phyloP scores from a whole-genome alignment of 2,888 invertebrate species.

The Rhagonycha lutea region DNA sequence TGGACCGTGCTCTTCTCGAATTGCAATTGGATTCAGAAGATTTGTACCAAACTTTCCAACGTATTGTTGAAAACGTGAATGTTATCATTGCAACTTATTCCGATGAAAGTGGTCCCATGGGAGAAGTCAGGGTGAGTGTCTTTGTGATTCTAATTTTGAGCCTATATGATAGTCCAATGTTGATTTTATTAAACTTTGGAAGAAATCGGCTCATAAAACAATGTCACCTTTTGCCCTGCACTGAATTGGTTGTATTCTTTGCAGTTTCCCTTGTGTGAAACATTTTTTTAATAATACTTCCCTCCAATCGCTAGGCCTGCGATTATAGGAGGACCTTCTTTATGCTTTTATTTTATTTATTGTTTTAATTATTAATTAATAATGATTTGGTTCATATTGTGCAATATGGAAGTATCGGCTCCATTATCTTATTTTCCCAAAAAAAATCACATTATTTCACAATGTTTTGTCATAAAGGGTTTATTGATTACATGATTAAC shows the following conservation, averaged over 20 bases:
- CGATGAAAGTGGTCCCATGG: conserved; percentile 98
- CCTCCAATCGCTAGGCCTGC: too few species aligned
- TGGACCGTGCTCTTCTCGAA: conserved; percentile 98
- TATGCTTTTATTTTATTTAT: too few species aligned
- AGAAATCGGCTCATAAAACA: conserved; percentile 39
- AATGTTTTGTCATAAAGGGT: too few species aligned
- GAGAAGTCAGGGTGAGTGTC: conserved; percentile 86
- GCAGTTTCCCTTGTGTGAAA: conserved; percentile 48
- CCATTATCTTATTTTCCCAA: too few species aligned
- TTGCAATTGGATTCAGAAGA: conserved; percentile 96
- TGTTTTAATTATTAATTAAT: too few species aligned
- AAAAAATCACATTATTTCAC: too few species aligned
- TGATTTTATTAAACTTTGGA: conserved; percentile 21
- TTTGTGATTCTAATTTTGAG: neutral
- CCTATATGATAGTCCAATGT: neutral
- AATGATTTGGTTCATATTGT: too few species aligned
- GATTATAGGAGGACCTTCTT: too few species aligned
- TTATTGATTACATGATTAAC: too few species aligned
- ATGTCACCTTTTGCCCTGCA: conserved; percentile 49
- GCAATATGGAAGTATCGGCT: too few species aligned
- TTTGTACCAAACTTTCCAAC: conserved; percentile 98
- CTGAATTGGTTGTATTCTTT: conserved; percentile 35
- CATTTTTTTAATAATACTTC: conserved; percentile 32
- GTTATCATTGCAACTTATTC: conserved; percentile 99
- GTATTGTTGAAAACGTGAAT: conserved; percentile 99